Base-by-base conservation (phyloP, 2,888 invertebrate genomes). In the Adineta ricciae region DNA sequence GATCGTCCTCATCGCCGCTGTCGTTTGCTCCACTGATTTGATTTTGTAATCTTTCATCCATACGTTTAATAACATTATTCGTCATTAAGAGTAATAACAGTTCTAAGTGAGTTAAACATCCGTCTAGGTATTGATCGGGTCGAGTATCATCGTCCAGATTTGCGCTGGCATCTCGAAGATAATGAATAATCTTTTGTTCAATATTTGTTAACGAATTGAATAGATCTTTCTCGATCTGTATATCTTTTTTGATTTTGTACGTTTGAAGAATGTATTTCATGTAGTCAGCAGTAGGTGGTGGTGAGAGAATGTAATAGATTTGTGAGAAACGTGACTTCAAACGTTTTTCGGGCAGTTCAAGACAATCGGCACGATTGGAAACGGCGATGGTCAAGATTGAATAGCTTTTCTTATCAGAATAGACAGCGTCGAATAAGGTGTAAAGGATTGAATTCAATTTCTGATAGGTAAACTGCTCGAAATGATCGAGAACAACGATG, bases 261-360 rank as follows among this genome's bases (percentile, higher is more conserved):
- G 9, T 14, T 78, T 78, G 41, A n/a, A 78, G 41, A 41, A 38
- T 21, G 41, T 78, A 38, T 41, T 38, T 78, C 11, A 11, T n/a
- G 41, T 41, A 78, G 24, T 78, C 78, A 11, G 24, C 41, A n/a
- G n/a, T 41, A 2, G 21, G 3, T 38, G 78, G 78, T 41, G 78
- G 21, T 41, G 38, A 41, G 38, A 78, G 24, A 41, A 78, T 38
- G n/a, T n/a, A 41, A 41, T 78, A 41, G 24, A 78, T 78, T 38
- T 78, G 38, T 78, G 78, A 78, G n/a, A 78, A 78, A 78, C 78
- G 78, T 78, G 78, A 78, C 41, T 78, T 78, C 41, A 78, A 38
- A 78, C 78, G 78, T 78, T 78, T 78, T 41, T 78, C 78, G 11
- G 78, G 78, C 41, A 78, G 24, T 78, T 78, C 78, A 41, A 78